Evolutionary conservation across 2,113 vertebrate genomes (phyloP).

Genomic region (Protobothrops flavoviridis): DNA sequence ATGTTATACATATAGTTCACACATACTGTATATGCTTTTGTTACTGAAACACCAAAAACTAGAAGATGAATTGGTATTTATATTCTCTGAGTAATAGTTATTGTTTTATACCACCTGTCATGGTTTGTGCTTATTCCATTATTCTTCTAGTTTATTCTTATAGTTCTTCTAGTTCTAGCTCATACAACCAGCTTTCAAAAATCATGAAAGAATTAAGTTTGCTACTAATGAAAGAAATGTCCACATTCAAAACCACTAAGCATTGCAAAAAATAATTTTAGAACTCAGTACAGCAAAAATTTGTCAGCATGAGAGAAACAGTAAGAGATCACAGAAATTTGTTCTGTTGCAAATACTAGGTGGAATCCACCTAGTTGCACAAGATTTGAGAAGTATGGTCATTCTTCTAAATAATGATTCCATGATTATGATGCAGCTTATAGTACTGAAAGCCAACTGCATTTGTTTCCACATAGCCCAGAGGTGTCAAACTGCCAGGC

Average conservation of each 20-base stretch:
- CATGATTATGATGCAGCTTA: constrained; percentile 11
- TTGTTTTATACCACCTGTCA: constrained; percentile 32
- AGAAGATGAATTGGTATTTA: constrained; percentile 27
- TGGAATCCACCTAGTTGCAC: background rate
- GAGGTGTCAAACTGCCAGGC: no score
- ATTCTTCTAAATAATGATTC: background rate
- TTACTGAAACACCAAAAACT: background rate
- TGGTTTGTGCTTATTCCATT: constrained; percentile 15
- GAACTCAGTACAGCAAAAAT: accelerated
- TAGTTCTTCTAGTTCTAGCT: background rate
- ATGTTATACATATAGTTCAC: background rate
- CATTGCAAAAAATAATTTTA: background rate
- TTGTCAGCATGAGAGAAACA: background rate
- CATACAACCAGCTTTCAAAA: background rate
- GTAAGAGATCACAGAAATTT: background rate
- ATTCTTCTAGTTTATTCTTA: constrained; percentile 8
- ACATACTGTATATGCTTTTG: background rate
- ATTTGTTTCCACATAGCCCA: background rate
- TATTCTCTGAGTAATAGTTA: constrained; percentile 20
- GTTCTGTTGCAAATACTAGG: background rate
- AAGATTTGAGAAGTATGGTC: background rate
- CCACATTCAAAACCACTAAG: background rate
- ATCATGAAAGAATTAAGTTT: background rate
- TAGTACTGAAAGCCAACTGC: constrained; percentile 15
- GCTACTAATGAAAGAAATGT: accelerated